These are phyloP conservation scores for Lasioglossum albipes DNA, from an alignment of 1,140 invertebrate genomes.

Conservation along the genomic window DNA sequence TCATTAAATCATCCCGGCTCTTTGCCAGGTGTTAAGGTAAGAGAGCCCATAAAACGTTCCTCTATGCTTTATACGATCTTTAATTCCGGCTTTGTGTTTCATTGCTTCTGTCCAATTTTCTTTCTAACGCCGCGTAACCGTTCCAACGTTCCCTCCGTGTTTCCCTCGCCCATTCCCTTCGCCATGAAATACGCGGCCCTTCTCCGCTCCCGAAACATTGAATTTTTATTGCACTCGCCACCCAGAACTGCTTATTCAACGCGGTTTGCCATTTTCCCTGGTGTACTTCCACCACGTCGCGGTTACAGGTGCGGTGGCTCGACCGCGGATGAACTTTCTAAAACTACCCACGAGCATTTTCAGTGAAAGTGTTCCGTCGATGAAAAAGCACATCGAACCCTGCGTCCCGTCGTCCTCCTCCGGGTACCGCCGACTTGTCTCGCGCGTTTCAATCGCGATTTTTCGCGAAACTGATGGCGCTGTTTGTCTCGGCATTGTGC, in stretches of 20 bases:
- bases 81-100: too few relatives aligned
- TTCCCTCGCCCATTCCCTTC: not conserved
- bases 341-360: not conserved
- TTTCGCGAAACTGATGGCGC: slow-evolving; percentile 15
- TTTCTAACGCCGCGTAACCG: not conserved
- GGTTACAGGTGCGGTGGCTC: too few relatives aligned
- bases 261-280: too few relatives aligned
- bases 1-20: not conserved
- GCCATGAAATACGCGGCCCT: not conserved
- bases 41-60: not conserved
- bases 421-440: not conserved
- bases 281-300: too few relatives aligned
- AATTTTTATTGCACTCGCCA: not conserved
- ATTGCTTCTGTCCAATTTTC: not conserved
- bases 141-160: not conserved
- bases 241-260: too few relatives aligned
- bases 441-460: not conserved
- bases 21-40: not conserved
- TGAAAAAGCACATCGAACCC: not conserved
- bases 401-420: not conserved
- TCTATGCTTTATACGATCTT: not conserved
- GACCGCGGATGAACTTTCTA: slow-evolving; percentile 3
- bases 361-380: not conserved
- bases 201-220: not conserved
- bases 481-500: slow-evolving; percentile 18